These are phyloP conservation scores for Microtus richardsoni DNA, from an alignment of 2,113 vertebrate genomes.

Conservation along the genomic window DNA sequence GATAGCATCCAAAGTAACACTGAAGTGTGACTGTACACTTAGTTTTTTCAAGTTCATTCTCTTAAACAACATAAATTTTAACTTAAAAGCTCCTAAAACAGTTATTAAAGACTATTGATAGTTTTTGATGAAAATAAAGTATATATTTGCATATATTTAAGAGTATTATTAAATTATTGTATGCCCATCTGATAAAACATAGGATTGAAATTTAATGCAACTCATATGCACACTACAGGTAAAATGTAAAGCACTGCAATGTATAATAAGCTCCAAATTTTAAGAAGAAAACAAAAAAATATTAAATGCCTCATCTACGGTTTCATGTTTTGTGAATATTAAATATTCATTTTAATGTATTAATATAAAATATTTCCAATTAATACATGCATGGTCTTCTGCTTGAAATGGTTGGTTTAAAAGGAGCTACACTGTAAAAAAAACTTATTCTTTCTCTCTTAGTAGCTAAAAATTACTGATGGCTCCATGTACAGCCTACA, in stretches of 20 bases:
- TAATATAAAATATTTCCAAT: too few relatives aligned
- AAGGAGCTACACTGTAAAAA: background rate
- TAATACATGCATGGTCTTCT: background rate
- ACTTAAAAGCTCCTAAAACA: background rate
- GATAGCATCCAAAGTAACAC: background rate
- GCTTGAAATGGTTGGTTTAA: background rate
- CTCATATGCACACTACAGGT: background rate
- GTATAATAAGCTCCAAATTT: background rate
- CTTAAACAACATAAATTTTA: background rate
- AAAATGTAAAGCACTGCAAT: background rate
- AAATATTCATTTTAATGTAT: too few relatives aligned
- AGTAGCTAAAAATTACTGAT: background rate
- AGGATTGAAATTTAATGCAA: background rate
- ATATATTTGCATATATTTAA: background rate
- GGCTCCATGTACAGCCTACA: background rate
- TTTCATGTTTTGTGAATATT: background rate
- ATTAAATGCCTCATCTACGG: background rate
- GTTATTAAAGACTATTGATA: background rate
- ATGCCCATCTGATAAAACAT: background rate
- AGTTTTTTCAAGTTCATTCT: background rate
- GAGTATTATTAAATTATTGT: background rate
- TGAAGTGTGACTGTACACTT: background rate
- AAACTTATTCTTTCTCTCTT: background rate
- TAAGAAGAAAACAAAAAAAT: background rate
- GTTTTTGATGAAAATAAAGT: background rate